Evolutionary conservation across 2,888 invertebrate species (phyloP).

Genomic region (Cephus sareptanus): DNA sequence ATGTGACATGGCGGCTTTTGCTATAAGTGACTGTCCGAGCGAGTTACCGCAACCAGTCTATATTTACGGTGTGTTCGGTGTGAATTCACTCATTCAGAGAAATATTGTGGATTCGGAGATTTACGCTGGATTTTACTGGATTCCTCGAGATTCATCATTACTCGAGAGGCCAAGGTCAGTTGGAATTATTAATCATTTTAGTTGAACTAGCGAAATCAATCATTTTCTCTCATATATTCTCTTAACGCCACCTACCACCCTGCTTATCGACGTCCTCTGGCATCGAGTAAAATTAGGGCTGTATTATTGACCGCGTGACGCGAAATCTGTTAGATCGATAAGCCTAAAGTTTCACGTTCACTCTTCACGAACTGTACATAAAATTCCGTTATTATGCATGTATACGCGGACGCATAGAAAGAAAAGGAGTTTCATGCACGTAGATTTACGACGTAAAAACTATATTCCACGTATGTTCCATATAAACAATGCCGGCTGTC

Average conservation of each 20-base stretch:
- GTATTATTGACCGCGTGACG: background rate
- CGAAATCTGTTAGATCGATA: background rate
- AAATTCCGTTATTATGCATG: background rate
- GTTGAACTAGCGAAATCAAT: background rate
- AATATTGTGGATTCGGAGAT: background rate
- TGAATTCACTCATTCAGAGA: background rate
- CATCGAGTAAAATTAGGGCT: background rate
- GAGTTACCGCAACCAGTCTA: background rate
- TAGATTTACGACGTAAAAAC: background rate
- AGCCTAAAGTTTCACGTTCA: background rate
- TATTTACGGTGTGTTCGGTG: background rate
- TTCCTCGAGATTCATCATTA: background rate
- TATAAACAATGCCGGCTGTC: background rate
- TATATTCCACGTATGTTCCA: background rate
- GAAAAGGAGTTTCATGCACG: too few relatives aligned
- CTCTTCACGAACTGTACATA: background rate
- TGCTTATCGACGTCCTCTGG: background rate
- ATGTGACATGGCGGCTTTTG: slow-evolving; percentile 1
- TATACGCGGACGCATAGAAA: background rate
- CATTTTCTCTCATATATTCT: background rate
- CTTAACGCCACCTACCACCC: background rate
- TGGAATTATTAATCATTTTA: background rate
- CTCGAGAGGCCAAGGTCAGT: background rate
- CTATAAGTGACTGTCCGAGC: background rate
- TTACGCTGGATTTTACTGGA: background rate